These are phyloP conservation scores for Catocala sponsa DNA, from an alignment of 2,888 invertebrate species.

Conservation along the genomic window DNA sequence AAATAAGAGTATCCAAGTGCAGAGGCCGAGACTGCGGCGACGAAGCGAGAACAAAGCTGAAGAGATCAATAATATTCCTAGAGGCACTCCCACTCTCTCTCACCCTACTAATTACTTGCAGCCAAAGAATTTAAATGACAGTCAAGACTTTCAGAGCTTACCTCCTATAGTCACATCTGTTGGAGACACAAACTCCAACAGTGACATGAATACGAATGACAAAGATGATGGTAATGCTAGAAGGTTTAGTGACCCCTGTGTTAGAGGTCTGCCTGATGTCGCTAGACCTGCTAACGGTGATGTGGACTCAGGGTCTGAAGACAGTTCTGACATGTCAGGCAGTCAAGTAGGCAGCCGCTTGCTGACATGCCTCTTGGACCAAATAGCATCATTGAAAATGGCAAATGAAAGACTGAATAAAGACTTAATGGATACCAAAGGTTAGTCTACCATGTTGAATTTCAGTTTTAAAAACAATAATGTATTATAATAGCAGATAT, in stretches of 20 bases:
- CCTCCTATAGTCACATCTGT: conserved; percentile 90
- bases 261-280: conserved; percentile 83
- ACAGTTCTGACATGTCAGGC: conserved; percentile 84
- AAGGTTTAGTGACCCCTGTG: conserved; percentile 91
- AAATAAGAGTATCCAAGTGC: conserved; percentile 74
- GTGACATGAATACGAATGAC: conserved; percentile 82
- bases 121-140: conserved; percentile 78
- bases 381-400: conserved; percentile 91
- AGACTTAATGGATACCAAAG: conserved; percentile 92
- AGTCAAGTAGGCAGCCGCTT: conserved; percentile 88
- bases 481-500: too few relatives aligned
- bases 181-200: conserved; percentile 81
- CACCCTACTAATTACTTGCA: conserved; percentile 71
- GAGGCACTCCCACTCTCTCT: conserved; percentile 46
- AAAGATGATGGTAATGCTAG: conserved; percentile 87
- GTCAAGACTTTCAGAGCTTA: conserved; percentile 90
- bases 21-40: conserved; percentile 70
- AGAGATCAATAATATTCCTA: conserved; percentile 66
- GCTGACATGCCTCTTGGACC: conserved; percentile 90
- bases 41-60: conserved; percentile 71
- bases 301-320: conserved; percentile 85
- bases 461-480: neutral
- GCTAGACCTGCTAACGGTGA: conserved; percentile 81
- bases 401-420: conserved; percentile 92
- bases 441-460: conserved; percentile 66